Evolutionary conservation across 2,888 invertebrate species (phyloP), one percentile per base, ranked within the genome.

Genomic region (Cephus nigrinus): DNA sequence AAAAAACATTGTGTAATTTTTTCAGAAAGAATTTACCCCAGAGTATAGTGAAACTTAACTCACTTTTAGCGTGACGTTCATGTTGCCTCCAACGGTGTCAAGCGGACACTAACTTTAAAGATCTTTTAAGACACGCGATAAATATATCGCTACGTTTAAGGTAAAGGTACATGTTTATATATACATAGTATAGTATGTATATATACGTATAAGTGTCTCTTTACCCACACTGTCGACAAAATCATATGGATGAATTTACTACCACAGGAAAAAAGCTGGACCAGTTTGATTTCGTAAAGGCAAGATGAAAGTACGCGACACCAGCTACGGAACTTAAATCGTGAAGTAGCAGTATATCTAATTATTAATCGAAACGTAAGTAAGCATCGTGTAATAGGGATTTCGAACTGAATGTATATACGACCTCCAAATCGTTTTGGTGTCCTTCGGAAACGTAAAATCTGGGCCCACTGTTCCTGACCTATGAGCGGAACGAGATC

Each of bases 231-330:
- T 12, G 31, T 40, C 9, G 35, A 11, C 15, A 69, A 30, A 31
- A 76, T 68, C 35, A 31, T 74, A 73, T 68, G 3, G 72, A 40
- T 73, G 12, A 71, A 71, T 36, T n/a, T 68, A 69, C 76, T 55
- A 33, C 55, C 69, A 77, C 69, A n/a, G 69, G n/a, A 12, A 33
- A 35, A 11, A 11, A 40, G 12, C 74, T 78, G 78, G 75, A 78
- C 78, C 78, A 75, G 78, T 78, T 78, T 78, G 71, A 78, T 78
- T 78, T 75, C 75, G 73, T 78, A 78, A 78, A 78, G 73, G 78
- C 68, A 78, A 78, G 40, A 68, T 71, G 75, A 78, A 68, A 78
- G 72, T 75, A 75, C 78, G 55, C 31, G 34, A 32, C 40, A 75
- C 78, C 75, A 69, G 78, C 34, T 72, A 75, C 71, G 34, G n/a